Percentiles rank a stretch among this genome's conserved stretches.
These are phyloP conservation scores for Tapera naevia DNA, from an alignment of 2,797 vertebrate genomes.

Conservation along the genomic window DNA sequence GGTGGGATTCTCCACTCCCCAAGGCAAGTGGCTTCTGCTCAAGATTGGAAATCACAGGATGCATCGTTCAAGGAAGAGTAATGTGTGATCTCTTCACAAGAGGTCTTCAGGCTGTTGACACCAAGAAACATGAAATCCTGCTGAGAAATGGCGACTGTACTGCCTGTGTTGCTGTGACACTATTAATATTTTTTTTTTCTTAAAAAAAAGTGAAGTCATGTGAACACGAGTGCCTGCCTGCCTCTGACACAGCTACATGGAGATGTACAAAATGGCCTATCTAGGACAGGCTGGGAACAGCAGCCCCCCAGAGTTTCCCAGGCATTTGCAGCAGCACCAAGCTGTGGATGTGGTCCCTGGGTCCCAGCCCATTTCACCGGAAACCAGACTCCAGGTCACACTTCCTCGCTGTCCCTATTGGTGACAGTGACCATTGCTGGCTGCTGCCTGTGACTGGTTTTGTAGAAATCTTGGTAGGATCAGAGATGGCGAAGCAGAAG, in stretches of 20 bases:
- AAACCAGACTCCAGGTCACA: neutral
- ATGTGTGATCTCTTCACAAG: neutral
- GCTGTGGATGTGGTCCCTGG: neutral
- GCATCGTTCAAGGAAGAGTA: neutral
- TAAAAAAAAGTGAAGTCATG: neutral
- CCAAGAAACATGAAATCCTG: neutral
- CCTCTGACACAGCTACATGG: neutral
- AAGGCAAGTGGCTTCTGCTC: neutral
- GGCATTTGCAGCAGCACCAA: neutral
- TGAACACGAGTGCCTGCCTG: neutral
- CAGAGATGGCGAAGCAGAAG: neutral
- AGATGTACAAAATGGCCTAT: neutral
- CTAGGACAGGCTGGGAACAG: neutral
- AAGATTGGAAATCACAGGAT: neutral
- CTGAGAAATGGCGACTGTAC: neutral
- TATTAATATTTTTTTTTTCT: no score
- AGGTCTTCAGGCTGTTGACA: neutral
- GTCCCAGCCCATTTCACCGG: neutral
- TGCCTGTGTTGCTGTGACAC: neutral
- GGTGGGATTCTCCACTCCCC: neutral
- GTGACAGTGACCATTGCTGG: neutral
- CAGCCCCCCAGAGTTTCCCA: neutral
- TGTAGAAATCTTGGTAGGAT: neutral
- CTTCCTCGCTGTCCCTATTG: fast-evolving
- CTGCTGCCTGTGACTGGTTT: neutral